Evolutionary conservation across 2,888 invertebrate species (phyloP).

Genomic region (Erebia palarica): DNA sequence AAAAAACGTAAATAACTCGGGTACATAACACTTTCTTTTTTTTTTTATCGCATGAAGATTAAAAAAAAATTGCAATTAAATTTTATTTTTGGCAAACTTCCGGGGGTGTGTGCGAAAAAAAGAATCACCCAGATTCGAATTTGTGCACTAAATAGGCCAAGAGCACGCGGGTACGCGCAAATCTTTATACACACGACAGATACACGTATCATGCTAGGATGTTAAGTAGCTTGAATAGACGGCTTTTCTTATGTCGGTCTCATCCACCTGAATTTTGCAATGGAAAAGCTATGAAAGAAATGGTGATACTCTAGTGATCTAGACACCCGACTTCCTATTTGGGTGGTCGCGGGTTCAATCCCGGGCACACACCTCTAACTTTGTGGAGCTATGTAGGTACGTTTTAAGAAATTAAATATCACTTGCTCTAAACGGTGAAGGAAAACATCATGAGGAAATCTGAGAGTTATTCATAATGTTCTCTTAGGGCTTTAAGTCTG

Average conservation of each 20-base stretch:
- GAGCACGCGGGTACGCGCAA: conserved; percentile 11
- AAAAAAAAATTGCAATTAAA: not conserved
- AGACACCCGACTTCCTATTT: too few species aligned
- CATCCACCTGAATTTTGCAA: not conserved
- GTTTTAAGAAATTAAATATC: too few species aligned
- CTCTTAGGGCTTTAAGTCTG: too few species aligned
- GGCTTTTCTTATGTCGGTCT: not conserved
- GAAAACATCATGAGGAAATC: too few species aligned
- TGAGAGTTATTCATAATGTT: too few species aligned
- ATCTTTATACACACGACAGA: not conserved
- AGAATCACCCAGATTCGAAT: conserved; percentile 17
- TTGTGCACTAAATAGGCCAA: conserved; percentile 13
- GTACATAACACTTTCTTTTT: too few species aligned
- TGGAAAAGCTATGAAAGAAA: not conserved
- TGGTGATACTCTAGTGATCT: too few species aligned
- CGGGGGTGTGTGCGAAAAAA: not conserved
- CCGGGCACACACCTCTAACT: too few species aligned
- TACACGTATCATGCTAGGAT: not conserved
- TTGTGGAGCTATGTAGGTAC: too few species aligned
- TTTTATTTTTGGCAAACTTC: not conserved
- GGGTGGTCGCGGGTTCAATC: too few species aligned
- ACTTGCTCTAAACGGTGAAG: too few species aligned
- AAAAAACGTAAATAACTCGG: too few species aligned
- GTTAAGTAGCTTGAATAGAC: not conserved
- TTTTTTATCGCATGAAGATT: not conserved